A percentile compares a stretch with the other conserved stretches of the same genome.
phyloP scores from a whole-genome alignment of 1,140 invertebrate genomes.

The Listronotus bonariensis region DNA sequence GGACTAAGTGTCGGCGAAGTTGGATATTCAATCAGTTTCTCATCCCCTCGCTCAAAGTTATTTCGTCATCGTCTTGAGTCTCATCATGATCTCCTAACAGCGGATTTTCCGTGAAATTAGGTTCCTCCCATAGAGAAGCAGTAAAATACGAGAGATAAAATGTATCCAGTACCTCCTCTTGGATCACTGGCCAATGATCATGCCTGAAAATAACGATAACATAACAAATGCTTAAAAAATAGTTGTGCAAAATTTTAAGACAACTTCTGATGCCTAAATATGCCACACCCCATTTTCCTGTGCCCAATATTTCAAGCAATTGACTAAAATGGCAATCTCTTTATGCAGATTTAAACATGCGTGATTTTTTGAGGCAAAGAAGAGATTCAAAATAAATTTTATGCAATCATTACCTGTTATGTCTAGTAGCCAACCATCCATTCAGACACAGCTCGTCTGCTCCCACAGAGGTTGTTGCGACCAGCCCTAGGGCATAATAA shows the following conservation, averaged over 20 bases:
- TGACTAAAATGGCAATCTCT: no score
- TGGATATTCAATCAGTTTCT: constrained; percentile 26
- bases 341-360: no score
- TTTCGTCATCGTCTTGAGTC: constrained; percentile 31
- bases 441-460: constrained; percentile 73
- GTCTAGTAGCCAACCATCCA: constrained; percentile 84
- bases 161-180: constrained; percentile 61
- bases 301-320: no score
- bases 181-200: constrained; percentile 81
- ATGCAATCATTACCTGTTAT: constrained; percentile 64
- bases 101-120: background rate
- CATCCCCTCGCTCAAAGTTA: constrained; percentile 26
- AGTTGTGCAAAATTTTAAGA: no score
- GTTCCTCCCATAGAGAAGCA: constrained; percentile 22
- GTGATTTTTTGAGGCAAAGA: no score
- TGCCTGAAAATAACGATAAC: constrained; percentile 52
- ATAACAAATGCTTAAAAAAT: no score
- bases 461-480: constrained; percentile 81
- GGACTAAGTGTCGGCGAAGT: constrained; percentile 25
- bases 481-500: constrained; percentile 83
- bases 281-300: no score
- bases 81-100: constrained; percentile 4
- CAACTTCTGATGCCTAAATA: no score
- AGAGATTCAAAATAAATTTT: background rate
- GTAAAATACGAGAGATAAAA: constrained; percentile 21